Evolutionary conservation across 1,140 invertebrate genomes (phyloP), one percentile per base, ranked within the genome.

Genomic region (Temnothorax nylanderi): DNA sequence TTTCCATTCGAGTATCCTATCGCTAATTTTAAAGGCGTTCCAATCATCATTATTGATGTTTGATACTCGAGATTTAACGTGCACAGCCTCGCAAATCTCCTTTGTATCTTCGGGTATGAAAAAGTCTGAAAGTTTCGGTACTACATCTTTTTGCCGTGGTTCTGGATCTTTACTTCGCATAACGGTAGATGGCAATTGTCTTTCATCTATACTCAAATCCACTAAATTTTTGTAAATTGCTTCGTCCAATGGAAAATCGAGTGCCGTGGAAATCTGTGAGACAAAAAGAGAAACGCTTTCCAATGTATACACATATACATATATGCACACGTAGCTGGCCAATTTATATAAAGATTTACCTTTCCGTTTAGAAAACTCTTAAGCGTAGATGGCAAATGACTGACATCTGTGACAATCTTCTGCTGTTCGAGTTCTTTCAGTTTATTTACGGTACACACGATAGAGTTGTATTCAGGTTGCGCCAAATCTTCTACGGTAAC

Each of bases 381-480:
- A 60, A 93, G 91, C 41, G 49, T 11, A 41, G 77, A 8, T 64
- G 93, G 89, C 77, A 95, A 87, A 82, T 89, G 87, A 41, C 93
- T 87, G 5, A 93, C 10, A 74, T 93, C 88, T 32, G 32, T 91
- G 0, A 92, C 74, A 74, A 91, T 62, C 67, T 92, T 92, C 78
- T 93, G 90, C 18, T 92, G 87, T 16, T 93, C 78, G 4, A 91
- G 69, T 81, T 93, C 75, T 10, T 92, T 89, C 10, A 95, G 86
- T 77, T 93, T 93, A 75, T 92, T 92, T 21, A 95, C 92, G 6
- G 92, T 94, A 47, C 75, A 87, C 32, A 92, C 85, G 32, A 93
- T 94, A 8, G 94, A 95, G 89, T 95, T 95, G 51, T 94, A 94
- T 71, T 94, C 92, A 7, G 94, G 94, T 37, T 87, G 87, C 13